These are phyloP conservation scores for Lysandra coridon DNA, from an alignment of 2,888 invertebrate genomes.

Conservation along the genomic window DNA sequence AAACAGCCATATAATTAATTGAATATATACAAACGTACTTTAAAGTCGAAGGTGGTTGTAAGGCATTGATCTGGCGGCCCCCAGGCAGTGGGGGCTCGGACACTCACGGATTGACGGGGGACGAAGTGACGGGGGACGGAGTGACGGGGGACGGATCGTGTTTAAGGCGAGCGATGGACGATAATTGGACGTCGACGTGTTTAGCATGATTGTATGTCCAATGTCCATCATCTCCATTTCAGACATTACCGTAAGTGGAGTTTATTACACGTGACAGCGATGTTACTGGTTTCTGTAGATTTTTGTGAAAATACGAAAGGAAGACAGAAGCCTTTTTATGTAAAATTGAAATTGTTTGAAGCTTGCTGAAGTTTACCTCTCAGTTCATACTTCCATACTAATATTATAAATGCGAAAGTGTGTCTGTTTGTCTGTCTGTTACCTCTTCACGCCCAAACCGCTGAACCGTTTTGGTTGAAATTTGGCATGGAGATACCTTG, in stretches of 20 bases:
- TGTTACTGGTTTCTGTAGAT: too few species aligned
- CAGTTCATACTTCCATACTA: neutral
- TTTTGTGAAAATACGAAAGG: too few species aligned
- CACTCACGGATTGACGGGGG: conserved; percentile 20
- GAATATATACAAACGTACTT: conserved; percentile 19
- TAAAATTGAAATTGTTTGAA: too few species aligned
- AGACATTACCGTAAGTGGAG: neutral
- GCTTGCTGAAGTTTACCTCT: too few species aligned
- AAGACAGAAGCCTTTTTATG: too few species aligned
- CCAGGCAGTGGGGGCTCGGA: conserved; percentile 4
- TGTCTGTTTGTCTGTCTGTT: too few species aligned
- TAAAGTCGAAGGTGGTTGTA: conserved; percentile 22
- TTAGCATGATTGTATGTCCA: conserved; percentile 10
- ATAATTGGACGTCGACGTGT: conserved; percentile 24
- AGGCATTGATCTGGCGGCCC: conserved; percentile 27
- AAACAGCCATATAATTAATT: conserved; percentile 25
- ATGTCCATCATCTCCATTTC: neutral
- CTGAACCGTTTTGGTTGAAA: too few species aligned
- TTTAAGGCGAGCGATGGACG: conserved; percentile 27
- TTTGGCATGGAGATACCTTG: too few species aligned
- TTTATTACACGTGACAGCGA: neutral
- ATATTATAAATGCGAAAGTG: too few species aligned
- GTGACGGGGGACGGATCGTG: conserved; percentile 19
- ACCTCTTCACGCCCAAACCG: too few species aligned
- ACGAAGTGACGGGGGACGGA: conserved; percentile 15